Percentiles rank a stretch among this genome's conserved stretches.
phyloP scores from a whole-genome alignment of 2,888 invertebrate genomes.

The Heliconius charithonia region DNA sequence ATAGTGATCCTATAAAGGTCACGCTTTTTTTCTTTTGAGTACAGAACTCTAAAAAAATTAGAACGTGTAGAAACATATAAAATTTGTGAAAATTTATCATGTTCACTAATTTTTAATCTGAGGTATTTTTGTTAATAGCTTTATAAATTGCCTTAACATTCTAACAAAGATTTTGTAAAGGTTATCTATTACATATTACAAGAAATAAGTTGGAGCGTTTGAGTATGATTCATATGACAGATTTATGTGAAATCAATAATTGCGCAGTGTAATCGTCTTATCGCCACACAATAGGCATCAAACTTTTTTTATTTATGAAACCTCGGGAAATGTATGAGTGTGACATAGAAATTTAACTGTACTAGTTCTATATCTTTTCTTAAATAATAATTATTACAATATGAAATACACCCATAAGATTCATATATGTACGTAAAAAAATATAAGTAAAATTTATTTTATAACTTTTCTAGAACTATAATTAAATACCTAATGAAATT shows the following conservation, averaged over 20 bases:
- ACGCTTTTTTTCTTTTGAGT: too few species aligned
- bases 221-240: conserved; percentile 57
- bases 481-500: too few species aligned
- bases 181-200: conserved; percentile 11
- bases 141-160: not conserved
- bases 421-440: not conserved
- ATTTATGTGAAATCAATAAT: conserved; percentile 65
- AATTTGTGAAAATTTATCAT: not conserved
- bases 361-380: not conserved
- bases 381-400: not conserved
- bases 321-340: not conserved
- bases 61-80: too few species aligned
- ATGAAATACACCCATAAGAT: not conserved
- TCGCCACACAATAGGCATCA: not conserved
- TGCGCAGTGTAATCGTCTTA: conserved; percentile 25
- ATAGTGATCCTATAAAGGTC: too few species aligned
- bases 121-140: not conserved
- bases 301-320: not conserved
- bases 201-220: conserved; percentile 24
- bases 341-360: not conserved
- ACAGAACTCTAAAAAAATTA: too few species aligned
- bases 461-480: not conserved
- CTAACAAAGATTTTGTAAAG: conserved; percentile 13
- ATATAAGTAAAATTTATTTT: not conserved
- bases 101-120: not conserved